Conservation (phyloP, 2,888 invertebrate genomes). For the Papilio gigon region DNA sequence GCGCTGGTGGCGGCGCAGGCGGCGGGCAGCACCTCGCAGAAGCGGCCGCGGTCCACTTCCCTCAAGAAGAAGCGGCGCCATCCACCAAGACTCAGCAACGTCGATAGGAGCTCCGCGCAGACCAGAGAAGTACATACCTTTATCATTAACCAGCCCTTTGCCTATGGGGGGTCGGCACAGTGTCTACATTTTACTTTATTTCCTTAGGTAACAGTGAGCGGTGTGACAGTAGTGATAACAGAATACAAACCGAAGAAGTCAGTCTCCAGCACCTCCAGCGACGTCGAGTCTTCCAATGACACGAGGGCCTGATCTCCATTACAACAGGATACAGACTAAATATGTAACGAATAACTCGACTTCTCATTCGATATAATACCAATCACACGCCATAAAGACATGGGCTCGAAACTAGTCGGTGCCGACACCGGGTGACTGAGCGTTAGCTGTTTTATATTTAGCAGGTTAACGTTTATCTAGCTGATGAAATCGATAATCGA, state of each 20-base stretch:
- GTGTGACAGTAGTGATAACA: conserved; percentile 98
- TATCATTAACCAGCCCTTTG: background rate
- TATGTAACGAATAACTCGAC: background rate
- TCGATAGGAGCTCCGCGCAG: conserved; percentile 95
- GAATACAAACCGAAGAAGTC: conserved; percentile 94
- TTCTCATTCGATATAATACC: background rate
- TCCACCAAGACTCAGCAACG: conserved; percentile 93
- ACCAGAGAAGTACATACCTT: conserved; percentile 89
- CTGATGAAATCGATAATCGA: too few relatives aligned
- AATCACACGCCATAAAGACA: too few relatives aligned
- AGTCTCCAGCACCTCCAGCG: conserved; percentile 75
- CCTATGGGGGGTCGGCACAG: too few relatives aligned
- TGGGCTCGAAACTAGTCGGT: too few relatives aligned
- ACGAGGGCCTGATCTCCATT: conserved; percentile 69
- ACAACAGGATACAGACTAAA: conserved; percentile 2
- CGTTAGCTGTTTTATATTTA: too few relatives aligned
- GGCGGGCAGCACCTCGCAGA: conserved; percentile 82
- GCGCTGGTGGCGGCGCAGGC: conserved; percentile 97
- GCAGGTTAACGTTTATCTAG: too few relatives aligned
- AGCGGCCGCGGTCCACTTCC: conserved; percentile 79
- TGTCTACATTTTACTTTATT: conserved; percentile 14
- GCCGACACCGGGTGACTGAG: too few relatives aligned
- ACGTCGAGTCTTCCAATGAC: conserved; percentile 78
- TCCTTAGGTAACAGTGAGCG: conserved; percentile 90
- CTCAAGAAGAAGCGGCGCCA: conserved; percentile 84